These are phyloP conservation scores for Melitaea athalia DNA, from an alignment of 2,888 invertebrate species.

Conservation along the genomic window DNA sequence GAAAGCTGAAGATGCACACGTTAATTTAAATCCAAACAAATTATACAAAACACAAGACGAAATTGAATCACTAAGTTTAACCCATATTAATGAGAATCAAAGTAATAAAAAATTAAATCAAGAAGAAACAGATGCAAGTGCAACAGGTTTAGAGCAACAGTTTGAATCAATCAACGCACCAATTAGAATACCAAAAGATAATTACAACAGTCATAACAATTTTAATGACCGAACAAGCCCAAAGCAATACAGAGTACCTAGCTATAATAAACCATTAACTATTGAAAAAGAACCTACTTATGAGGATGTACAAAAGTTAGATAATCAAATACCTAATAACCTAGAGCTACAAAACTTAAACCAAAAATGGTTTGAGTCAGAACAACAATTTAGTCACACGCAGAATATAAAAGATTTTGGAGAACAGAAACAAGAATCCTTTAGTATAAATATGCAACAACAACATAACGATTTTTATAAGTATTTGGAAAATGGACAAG, in stretches of 20 bases:
- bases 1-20: conserved; percentile 23
- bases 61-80: conserved; percentile 49
- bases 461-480: conserved; percentile 20
- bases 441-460: conserved; percentile 28
- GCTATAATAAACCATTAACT: not conserved
- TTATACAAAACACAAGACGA: conserved; percentile 46
- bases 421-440: conserved; percentile 5
- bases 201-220: not conserved
- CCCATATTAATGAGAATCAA: conserved; percentile 30
- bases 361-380: conserved; percentile 31
- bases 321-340: conserved; percentile 37
- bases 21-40: conserved; percentile 19
- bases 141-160: conserved; percentile 22
- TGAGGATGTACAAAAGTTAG: conserved; percentile 21
- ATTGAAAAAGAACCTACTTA: conserved; percentile 8
- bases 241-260: not conserved
- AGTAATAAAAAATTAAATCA: conserved; percentile 17
- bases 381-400: conserved; percentile 2
- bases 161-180: conserved; percentile 4
- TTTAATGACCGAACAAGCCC: not conserved
- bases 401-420: not conserved
- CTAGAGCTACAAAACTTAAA: conserved; percentile 39
- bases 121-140: conserved; percentile 20
- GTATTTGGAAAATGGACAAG: not conserved
- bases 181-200: conserved; percentile 12